Base-by-base conservation (phyloP, 2,797 vertebrate genomes). In the Macropus fuliginosus region DNA sequence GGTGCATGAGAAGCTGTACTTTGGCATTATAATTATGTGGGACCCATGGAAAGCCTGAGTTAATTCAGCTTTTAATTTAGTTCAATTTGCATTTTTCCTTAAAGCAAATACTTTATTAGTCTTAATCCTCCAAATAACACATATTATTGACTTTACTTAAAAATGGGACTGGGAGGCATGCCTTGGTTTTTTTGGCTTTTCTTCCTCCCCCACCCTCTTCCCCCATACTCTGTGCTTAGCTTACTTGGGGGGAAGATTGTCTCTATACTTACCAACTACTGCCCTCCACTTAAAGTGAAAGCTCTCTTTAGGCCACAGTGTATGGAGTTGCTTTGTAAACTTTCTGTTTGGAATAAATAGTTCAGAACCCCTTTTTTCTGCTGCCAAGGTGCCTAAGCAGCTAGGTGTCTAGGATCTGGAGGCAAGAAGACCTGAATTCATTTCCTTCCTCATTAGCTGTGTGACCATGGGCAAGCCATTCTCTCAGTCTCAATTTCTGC, bases 31-130 rank as follows among this genome's bases (percentile, higher is more conserved):
- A 93, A 97, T 96, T 95, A 95, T 57, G 12, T 92, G 95, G 92
- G 94, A 93, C 93, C 96, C 94, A 59, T 74, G 94, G 94, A 96
- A 91, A 87, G 89, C 74, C 92, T 40, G 97, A 93, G 94, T 93
- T 93, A 97, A 94, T 97, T 97, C 52, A 96, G 93, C 0, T 0
- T 92, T 94, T 97, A 93, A 56, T 97, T 97, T 81, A 94, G 93
- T 97, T 96, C 91, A 59, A 57, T 28, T 91, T 97, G 59, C 5
- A 18, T 89, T 97, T 96, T 96, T 96, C 97, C 98, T 97, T 56
- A 97, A 95, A 96, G 95, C 95, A 98, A 97, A 96, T 96, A 97
- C 96, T 97, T 96, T 93, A 96, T 96, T 96, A 97, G 94, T 97
- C 94, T 96, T 96, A 96, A 94, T 87, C 92, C 90, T 59, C 59